Base-by-base conservation (phyloP, 30 jellyfish, hydroid and myxozoan genomes). In the Rhopilema esculentum region DNA sequence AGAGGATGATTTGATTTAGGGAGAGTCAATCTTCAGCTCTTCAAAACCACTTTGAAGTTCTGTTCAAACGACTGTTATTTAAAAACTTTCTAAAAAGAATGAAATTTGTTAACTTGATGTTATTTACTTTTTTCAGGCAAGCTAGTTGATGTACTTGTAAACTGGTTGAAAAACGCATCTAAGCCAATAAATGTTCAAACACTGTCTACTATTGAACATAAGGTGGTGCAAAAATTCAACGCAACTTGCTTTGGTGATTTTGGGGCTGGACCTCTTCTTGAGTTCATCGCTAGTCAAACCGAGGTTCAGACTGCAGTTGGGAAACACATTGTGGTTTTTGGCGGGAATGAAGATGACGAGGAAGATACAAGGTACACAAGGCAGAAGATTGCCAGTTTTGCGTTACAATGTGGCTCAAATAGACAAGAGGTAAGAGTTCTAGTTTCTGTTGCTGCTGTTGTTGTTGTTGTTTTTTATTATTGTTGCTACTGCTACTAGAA, bases 191-290 rank as follows among this genome's bases (percentile, higher is more conserved):
- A 86, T 23, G 32, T 86, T 32, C 19, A 33, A 63, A 19, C 64
- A 0, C 57, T 86, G 78, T n/a, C 64, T 27, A 66, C n/a, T n/a
- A 49, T 86, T 18, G 95, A 86, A 61, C 77, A 31, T 16, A 65
- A 51, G 18, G 85, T 86, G 28, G 82, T 67, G 4, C 89, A 77
- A 32, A 29, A 48, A 4, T 63, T 79, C 23, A 30, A 79, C 22
- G 68, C 88, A 24, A 19, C 51, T 0, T 61, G 90, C 19, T 92
- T 92, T 63, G 94, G 82, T 8, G 74, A 71, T 53, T 61, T 92
- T 17, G 95, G 98, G 8, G 89, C 64, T 52, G 98, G 96, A 0
- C n/a, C 96, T 21, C 87, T 86, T 67, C 82, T 92, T 25, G 72
- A 66, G 64, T 92, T 87, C 52, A 15, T 92, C 20, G 27, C 27